Conservation (phyloP, 2,888 invertebrate species). For the Protonemura montana region DNA sequence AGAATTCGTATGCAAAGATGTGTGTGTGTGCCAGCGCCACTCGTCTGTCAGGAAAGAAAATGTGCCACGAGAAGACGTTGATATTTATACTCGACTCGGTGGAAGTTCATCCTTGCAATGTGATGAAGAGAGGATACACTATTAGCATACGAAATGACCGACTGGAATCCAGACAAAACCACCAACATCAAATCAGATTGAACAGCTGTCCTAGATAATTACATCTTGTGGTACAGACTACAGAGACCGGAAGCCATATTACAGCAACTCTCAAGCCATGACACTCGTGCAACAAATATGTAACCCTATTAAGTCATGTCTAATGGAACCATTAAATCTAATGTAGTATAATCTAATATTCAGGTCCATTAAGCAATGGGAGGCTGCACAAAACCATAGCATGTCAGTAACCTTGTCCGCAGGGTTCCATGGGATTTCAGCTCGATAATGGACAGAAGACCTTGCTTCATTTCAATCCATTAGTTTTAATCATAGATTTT, state of each 20-base stretch:
- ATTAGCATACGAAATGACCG: slow-evolving; percentile 7
- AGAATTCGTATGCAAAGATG: not conserved
- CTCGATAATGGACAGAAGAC: slow-evolving; percentile 27
- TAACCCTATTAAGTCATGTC: slow-evolving; percentile 24
- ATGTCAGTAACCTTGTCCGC: slow-evolving; percentile 17
- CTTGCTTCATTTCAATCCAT: slow-evolving; percentile 35
- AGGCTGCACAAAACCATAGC: not conserved
- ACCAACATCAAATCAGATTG: slow-evolving; percentile 5
- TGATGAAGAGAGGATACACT: not conserved
- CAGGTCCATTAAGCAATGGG: slow-evolving; percentile 32
- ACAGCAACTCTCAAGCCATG: not conserved
- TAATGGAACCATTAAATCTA: slow-evolving; percentile 37
- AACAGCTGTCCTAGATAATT: not conserved
- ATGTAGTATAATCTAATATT: slow-evolving; percentile 37
- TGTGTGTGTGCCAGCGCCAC: not conserved
- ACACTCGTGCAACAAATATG: slow-evolving; percentile 16
- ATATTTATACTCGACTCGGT: not conserved
- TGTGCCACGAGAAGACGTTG: not conserved
- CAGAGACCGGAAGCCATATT: not conserved
- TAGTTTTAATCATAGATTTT: slow-evolving; percentile 26
- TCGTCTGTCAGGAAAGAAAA: not conserved
- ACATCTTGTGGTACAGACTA: not conserved
- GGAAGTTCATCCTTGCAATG: not conserved
- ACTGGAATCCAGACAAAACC: slow-evolving; percentile 1
- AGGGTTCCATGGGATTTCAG: not conserved